These are phyloP conservation scores for Spheniscus mendiculus DNA, from an alignment of 2,113 vertebrate genomes.

Conservation along the genomic window DNA sequence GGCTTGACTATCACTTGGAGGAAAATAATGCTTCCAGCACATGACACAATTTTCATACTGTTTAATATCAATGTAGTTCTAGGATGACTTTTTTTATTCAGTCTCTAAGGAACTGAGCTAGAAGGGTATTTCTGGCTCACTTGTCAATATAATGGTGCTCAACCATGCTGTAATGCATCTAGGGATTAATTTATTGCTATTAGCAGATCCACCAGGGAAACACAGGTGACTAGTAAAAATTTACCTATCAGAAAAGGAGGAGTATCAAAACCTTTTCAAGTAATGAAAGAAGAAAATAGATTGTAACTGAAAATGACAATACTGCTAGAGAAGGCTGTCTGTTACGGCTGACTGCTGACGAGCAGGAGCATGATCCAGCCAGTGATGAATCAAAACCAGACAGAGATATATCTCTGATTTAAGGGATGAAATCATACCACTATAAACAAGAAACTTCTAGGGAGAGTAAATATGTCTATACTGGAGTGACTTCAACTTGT, in stretches of 20 bases:
- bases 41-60: not conserved
- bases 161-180: not conserved
- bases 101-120: not conserved
- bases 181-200: constrained; percentile 51
- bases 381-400: not conserved
- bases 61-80: not conserved
- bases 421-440: not conserved
- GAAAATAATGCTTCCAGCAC: not conserved
- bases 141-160: constrained; percentile 8
- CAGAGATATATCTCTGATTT: not conserved
- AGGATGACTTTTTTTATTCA: not conserved
- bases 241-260: not conserved
- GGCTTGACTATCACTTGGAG: not conserved
- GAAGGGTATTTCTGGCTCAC: not conserved
- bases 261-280: not conserved
- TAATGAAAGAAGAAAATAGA: not conserved
- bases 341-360: not conserved
- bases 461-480: constrained; percentile 2
- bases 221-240: not conserved
- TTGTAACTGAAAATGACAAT: not conserved
- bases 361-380: not conserved
- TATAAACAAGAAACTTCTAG: not conserved
- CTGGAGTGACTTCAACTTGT: not conserved
- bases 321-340: not conserved
- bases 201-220: constrained; percentile 9